A percentile compares a stretch with the other conserved stretches of the same genome.
phyloP scores from a whole-genome alignment of 2,888 invertebrate genomes.

The Dicranocentrus wangi region DNA sequence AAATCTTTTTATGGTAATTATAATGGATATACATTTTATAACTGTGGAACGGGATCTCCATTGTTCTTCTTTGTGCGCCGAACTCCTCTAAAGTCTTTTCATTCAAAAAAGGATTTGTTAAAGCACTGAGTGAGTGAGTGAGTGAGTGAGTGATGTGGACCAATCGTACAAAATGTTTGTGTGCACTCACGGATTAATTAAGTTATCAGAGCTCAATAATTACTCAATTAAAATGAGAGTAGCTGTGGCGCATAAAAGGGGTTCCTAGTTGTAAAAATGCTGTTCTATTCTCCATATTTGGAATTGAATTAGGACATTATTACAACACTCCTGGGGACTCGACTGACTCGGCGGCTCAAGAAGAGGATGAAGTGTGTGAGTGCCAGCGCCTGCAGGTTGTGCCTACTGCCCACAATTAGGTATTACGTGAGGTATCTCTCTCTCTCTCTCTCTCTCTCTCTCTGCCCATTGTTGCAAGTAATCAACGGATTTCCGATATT shows the following conservation, averaged over 20 bases:
- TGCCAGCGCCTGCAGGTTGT: too few relatives aligned
- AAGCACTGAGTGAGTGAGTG: too few relatives aligned
- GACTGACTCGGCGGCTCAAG: too few relatives aligned
- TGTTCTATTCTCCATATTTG: slow-evolving; percentile 39
- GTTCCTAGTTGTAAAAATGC: slow-evolving; percentile 12
- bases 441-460: too few relatives aligned
- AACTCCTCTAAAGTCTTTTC: slow-evolving; percentile 14
- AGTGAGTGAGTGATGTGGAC: slow-evolving; percentile 25
- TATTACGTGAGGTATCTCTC: too few relatives aligned
- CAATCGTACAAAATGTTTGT: slow-evolving; percentile 43
- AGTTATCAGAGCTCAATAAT: slow-evolving; percentile 60
- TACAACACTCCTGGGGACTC: too few relatives aligned
- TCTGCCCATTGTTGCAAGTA: too few relatives aligned
- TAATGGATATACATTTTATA: slow-evolving; percentile 39
- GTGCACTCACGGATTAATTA: slow-evolving; percentile 43
- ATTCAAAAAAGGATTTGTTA: slow-evolving; percentile 7
- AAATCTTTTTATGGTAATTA: slow-evolving; percentile 44
- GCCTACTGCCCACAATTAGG: too few relatives aligned
- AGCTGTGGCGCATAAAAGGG: slow-evolving; percentile 14
- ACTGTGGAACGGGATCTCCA: slow-evolving; percentile 54
- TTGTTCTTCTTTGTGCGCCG: slow-evolving; percentile 44
- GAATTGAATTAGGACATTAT: slow-evolving; percentile 23
- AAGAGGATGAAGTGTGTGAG: too few relatives aligned
- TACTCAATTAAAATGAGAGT: slow-evolving; percentile 59
- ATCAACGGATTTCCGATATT: too few relatives aligned